A percentile compares a stretch with the other conserved stretches of the same genome.
phyloP scores from a whole-genome alignment of 2,113 vertebrate species.

The Prionailurus bengalensis region DNA sequence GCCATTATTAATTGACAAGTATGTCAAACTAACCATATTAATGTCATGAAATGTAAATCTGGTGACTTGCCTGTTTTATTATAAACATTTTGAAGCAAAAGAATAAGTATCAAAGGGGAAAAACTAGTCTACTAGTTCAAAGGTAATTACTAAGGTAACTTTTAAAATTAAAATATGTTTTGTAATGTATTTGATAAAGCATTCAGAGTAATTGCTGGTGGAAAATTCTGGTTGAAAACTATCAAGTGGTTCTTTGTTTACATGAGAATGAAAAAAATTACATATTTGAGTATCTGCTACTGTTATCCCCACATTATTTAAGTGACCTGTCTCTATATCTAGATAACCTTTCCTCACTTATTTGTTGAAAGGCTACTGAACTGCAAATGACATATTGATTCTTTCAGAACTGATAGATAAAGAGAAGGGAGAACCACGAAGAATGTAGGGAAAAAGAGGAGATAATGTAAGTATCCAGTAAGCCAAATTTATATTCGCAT shows the following conservation, averaged over 20 bases:
- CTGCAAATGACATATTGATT: not conserved
- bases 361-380: conserved; percentile 13
- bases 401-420: not conserved
- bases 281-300: not conserved
- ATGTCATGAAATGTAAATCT: not conserved
- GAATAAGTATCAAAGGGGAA: not conserved
- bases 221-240: not conserved
- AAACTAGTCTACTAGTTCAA: not conserved
- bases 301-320: not conserved
- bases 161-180: conserved; percentile 52
- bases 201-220: not conserved
- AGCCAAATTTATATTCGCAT: not conserved
- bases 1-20: not conserved
- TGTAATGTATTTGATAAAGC: not conserved
- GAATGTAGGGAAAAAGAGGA: not conserved
- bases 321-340: conserved; percentile 34
- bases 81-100: not conserved
- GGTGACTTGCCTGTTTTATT: not conserved
- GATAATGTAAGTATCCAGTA: not conserved
- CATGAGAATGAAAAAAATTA: not conserved
- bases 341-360: not conserved
- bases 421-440: not conserved
- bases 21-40: not conserved
- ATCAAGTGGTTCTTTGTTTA: not conserved
- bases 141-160: not conserved